phyloP scores from a whole-genome alignment of 2,797 vertebrate species.

The Balearica regulorum region DNA sequence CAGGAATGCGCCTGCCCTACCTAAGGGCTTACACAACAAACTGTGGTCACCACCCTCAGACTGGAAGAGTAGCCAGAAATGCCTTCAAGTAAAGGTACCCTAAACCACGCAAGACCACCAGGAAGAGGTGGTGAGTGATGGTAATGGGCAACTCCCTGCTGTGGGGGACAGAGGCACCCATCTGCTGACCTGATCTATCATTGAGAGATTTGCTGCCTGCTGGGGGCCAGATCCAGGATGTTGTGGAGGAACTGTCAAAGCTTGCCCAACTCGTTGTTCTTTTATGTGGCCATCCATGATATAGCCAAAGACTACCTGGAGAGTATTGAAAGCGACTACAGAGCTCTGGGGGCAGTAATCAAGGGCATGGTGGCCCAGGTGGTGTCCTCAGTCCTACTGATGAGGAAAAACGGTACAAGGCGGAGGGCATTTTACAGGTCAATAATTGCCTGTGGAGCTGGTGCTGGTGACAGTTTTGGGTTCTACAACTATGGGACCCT shows the following conservation, averaged over 20 bases:
- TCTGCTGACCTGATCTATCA: background rate
- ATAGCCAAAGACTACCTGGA: background rate
- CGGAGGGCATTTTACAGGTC: background rate
- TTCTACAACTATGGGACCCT: background rate
- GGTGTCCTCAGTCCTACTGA: background rate
- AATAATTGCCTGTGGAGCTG: background rate
- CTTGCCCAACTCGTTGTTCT: background rate
- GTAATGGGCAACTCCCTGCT: background rate
- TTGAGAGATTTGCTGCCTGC: background rate
- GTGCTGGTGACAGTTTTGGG: background rate
- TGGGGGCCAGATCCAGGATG: background rate
- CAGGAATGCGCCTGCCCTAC: background rate
- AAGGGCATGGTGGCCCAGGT: background rate
- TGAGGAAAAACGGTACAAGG: background rate
- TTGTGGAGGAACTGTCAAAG: background rate
- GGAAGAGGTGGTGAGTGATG: background rate
- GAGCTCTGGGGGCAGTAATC: background rate
- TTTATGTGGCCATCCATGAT: background rate
- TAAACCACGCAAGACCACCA: background rate
- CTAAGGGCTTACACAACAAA: background rate
- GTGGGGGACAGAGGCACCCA: background rate
- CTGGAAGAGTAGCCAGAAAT: no score
- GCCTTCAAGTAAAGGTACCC: background rate
- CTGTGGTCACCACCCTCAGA: background rate
- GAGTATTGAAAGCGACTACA: background rate